These are phyloP conservation scores for Galleria mellonella DNA, from an alignment of 1,140 invertebrate genomes.

Conservation along the genomic window DNA sequence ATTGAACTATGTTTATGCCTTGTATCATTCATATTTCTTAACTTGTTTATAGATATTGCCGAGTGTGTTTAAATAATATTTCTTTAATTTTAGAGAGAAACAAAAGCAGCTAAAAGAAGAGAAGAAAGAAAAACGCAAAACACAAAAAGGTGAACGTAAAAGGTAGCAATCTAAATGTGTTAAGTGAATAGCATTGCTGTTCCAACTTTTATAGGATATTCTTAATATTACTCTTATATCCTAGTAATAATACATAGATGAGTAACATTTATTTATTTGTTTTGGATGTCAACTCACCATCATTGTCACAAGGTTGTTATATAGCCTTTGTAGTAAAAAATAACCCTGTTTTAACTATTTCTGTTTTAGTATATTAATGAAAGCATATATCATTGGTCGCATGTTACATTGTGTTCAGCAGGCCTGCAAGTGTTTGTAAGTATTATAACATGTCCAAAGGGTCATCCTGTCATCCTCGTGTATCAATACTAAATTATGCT, in stretches of 20 bases:
- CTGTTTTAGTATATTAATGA: too few species aligned
- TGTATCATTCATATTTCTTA: too few species aligned
- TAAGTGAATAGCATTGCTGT: slow-evolving; percentile 9
- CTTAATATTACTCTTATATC: slow-evolving; percentile 16
- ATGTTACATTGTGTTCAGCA: too few species aligned
- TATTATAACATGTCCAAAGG: too few species aligned
- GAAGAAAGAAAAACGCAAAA: slow-evolving; percentile 91
- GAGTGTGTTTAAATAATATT: too few species aligned
- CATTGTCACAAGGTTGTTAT: not conserved
- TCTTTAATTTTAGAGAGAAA: slow-evolving; percentile 80
- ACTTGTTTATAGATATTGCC: too few species aligned
- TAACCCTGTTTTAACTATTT: not conserved
- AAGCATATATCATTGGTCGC: too few species aligned
- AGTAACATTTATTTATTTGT: not conserved
- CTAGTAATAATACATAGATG: not conserved
- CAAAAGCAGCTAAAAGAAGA: slow-evolving; percentile 90
- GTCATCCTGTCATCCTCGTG: too few species aligned
- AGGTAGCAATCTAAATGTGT: slow-evolving; percentile 78
- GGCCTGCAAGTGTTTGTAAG: too few species aligned
- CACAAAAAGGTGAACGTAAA: slow-evolving; percentile 88
- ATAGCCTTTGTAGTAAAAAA: not conserved
- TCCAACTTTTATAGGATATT: slow-evolving; percentile 10
- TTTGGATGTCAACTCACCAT: not conserved
- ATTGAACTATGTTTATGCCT: too few species aligned
- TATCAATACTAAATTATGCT: too few species aligned